Conservation (phyloP, 1,140 invertebrate species). For the Dreissena rostriformis region DNA sequence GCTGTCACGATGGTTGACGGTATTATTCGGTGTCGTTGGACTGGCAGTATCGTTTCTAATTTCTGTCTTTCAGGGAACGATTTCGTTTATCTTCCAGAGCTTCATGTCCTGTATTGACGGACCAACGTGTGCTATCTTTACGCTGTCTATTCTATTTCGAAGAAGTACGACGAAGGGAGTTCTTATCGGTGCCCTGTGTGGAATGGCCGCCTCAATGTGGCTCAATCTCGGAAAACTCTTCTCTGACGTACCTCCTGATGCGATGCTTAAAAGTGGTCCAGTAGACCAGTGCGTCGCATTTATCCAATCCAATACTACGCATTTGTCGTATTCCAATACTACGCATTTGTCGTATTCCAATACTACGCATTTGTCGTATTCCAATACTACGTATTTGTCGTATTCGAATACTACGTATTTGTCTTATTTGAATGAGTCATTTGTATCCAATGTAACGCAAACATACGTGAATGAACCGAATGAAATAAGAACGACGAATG, state of each 20-base stretch:
- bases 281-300: not conserved
- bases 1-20: not conserved
- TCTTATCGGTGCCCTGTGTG: not conserved
- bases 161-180: constrained; percentile 8
- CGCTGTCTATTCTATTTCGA: not conserved
- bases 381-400: too few species aligned
- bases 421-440: not conserved
- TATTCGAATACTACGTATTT: not conserved
- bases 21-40: not conserved
- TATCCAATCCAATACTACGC: not conserved
- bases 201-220: constrained; percentile 5
- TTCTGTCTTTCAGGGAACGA: not conserved
- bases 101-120: not conserved
- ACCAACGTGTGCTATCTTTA: not conserved
- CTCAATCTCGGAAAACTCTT: constrained; percentile 8
- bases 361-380: too few species aligned
- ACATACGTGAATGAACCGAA: not conserved
- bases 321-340: not conserved
- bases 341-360: too few species aligned
- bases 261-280: constrained; percentile 4
- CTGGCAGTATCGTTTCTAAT: not conserved
- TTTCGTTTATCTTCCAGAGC: not conserved
- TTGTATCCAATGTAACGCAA: too few species aligned
- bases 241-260: constrained; percentile 1
- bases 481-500: not conserved